A percentile compares a stretch with the other conserved stretches of the same genome.
Evolutionary conservation across 30 jellyfish, hydroid and myxozoan genomes (phyloP).

Genomic region (Pelagia noctiluca): DNA sequence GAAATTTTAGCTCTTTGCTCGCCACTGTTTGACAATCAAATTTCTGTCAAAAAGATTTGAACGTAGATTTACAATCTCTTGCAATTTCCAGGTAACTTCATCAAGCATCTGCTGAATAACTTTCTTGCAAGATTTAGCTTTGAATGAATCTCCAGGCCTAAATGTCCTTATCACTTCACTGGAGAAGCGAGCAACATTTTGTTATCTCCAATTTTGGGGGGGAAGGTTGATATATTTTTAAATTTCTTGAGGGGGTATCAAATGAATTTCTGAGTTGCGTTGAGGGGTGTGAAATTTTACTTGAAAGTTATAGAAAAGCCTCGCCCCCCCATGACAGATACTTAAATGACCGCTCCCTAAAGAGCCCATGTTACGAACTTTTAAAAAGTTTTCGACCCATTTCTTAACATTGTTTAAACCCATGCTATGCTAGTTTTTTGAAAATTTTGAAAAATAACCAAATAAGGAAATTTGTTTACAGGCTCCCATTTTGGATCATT

Average conservation of each 20-base stretch:
- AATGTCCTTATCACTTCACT: background rate
- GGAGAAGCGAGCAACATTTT: background rate
- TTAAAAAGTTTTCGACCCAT: too few species aligned
- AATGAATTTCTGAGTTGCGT: background rate
- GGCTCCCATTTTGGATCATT: too few species aligned
- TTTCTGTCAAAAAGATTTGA: constrained; percentile 16
- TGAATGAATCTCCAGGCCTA: background rate
- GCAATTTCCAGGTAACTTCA: constrained; percentile 20
- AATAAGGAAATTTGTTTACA: too few species aligned
- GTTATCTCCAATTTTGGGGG: background rate
- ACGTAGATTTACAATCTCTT: constrained; percentile 18
- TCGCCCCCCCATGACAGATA: constrained; percentile 4
- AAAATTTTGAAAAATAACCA: too few species aligned
- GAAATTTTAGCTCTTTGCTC: constrained; percentile 32
- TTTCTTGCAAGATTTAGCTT: background rate
- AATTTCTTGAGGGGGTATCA: background rate
- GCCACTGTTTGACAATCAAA: constrained; percentile 22
- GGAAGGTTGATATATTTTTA: background rate
- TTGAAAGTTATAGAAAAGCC: background rate
- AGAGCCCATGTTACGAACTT: too few species aligned
- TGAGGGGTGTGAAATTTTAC: background rate
- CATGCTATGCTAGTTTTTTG: too few species aligned
- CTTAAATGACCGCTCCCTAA: constrained; percentile 4
- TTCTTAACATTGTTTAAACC: too few species aligned
- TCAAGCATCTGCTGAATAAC: constrained; percentile 17